These are phyloP conservation scores for Protobothrops mucrosquamatus DNA, from an alignment of 2,113 vertebrate species.

Conservation along the genomic window DNA sequence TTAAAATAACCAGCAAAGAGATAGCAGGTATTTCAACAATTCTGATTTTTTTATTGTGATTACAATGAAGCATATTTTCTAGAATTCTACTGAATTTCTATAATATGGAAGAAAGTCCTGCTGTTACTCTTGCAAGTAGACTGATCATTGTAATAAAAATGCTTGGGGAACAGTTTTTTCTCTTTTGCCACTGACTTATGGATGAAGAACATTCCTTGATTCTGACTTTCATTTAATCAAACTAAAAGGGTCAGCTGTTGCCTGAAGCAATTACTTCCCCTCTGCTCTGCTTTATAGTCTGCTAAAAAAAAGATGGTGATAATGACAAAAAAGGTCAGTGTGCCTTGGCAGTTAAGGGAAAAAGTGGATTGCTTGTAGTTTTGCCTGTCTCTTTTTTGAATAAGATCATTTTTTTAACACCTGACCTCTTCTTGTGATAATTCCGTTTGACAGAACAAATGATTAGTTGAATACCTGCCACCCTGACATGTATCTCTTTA, in stretches of 20 bases:
- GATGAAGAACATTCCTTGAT: background rate
- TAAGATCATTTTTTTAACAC: background rate
- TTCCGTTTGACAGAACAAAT: background rate
- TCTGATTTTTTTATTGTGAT: background rate
- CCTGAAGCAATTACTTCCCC: background rate
- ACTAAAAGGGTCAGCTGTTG: background rate
- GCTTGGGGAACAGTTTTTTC: background rate
- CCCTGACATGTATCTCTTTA: background rate
- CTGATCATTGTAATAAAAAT: background rate
- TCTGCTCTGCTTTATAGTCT: background rate
- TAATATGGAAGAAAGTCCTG: background rate
- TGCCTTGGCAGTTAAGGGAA: background rate
- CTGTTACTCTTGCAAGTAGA: conserved; percentile 4
- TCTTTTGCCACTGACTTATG: background rate
- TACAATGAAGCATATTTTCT: background rate
- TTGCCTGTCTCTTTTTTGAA: background rate
- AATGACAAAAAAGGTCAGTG: background rate
- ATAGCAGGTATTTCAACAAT: background rate
- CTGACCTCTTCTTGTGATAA: background rate
- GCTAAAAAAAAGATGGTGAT: background rate
- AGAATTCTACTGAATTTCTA: background rate
- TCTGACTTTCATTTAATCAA: background rate
- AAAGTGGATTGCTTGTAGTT: background rate
- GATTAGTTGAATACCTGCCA: background rate
- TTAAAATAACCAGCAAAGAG: background rate